Percentiles rank a stretch among this genome's conserved stretches.
Conservation (phyloP, 2,888 invertebrate species). For the Melinaea marsaeus region DNA sequence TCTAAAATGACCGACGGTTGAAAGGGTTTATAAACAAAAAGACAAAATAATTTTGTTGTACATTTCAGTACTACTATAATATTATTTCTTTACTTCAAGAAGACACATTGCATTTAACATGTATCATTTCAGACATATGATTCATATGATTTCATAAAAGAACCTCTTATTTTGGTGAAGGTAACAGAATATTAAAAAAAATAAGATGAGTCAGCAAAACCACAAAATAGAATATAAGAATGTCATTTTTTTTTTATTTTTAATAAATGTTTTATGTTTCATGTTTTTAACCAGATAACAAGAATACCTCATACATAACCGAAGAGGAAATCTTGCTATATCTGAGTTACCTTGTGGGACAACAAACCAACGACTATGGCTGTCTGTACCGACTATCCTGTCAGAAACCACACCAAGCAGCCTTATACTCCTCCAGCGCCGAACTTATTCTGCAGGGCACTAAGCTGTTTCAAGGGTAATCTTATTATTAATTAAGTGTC, state of each 20-base stretch:
- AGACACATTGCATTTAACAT: too few species aligned
- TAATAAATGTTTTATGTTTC: too few species aligned
- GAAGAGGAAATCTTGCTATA: slow-evolving; percentile 85
- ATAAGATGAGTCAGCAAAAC: too few species aligned
- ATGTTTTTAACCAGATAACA: slow-evolving; percentile 51
- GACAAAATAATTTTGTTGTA: slow-evolving; percentile 4
- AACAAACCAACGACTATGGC: slow-evolving; percentile 80
- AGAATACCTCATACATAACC: slow-evolving; percentile 70
- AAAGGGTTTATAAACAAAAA: slow-evolving; percentile 9
- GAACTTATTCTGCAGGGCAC: slow-evolving; percentile 85
- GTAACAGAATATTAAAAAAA: too few species aligned
- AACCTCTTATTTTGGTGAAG: too few species aligned
- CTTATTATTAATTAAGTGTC: too few species aligned
- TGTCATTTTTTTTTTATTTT: slow-evolving; percentile 5
- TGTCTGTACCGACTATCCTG: slow-evolving; percentile 89
- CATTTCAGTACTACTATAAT: background rate
- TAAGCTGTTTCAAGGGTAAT: slow-evolving; percentile 81
- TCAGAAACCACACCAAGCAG: slow-evolving; percentile 83
- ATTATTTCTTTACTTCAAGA: too few species aligned
- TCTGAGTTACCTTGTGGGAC: slow-evolving; percentile 82
- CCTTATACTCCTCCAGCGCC: slow-evolving; percentile 86
- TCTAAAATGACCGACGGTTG: slow-evolving; percentile 44
- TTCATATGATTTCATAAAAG: too few species aligned
- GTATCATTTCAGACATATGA: too few species aligned
- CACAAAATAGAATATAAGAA: background rate